Evolutionary conservation across 2,113 vertebrate genomes (phyloP), one percentile per base, ranked within the genome.

Genomic region (Recurvirostra avosetta): DNA sequence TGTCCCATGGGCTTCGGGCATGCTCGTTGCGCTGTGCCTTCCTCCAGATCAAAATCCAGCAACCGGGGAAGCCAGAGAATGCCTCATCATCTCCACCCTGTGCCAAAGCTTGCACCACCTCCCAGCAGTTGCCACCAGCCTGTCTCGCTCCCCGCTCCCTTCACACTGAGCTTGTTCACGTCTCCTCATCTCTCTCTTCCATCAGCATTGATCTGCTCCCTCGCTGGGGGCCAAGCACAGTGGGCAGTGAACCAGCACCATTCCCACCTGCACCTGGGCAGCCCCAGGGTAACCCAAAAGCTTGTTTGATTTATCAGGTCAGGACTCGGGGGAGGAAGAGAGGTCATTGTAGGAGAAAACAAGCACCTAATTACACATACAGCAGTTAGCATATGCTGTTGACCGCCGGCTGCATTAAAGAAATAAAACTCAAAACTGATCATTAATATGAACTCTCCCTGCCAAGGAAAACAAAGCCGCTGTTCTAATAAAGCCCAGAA

Each of bases 171-270:
- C 36, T 85, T 50, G 65, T 58, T 18, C 22, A 14, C 32, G 19
- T 55, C 36, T 56, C 65, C 52, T 23, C 34, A 18, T 8, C 49
- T 71, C 30, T 36, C 47, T 56, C 58, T 10, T 36, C 17, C 21
- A 15, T 26, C 30, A 10, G 59, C 30, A 7, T 18, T 9, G 2
- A 34, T 8, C 26, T 15, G 9, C 36, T 67, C 32, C 38, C 17
- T 74, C 1, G 0, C 26, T n/a, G 2, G 0, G n/a, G 17, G 14
- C n/a, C 32, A 70, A 63, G 49, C n/a, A 40, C 3, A 0, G 25
- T 7, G 9, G 38, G 52, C 36, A 53, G 34, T 15, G 74, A 80
- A 22, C 29, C 1, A 6, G 16, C 15, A 4, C 40, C 7, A 0
- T 9, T 88, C 72, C 55, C 66, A 8, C 27, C 38, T 4, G 19